Conservation (phyloP, 1,140 invertebrate species). For the Pararge aegeria region DNA sequence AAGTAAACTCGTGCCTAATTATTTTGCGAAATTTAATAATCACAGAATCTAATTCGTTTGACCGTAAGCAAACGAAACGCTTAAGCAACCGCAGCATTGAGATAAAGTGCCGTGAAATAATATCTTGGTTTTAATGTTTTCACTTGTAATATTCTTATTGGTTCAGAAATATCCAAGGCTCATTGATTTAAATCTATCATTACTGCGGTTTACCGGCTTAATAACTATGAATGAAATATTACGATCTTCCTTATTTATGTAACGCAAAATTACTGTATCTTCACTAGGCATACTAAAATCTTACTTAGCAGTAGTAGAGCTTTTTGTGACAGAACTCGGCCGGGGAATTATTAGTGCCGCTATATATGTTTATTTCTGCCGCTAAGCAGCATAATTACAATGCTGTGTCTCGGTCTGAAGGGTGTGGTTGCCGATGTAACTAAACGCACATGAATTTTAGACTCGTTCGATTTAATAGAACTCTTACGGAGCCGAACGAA, state of each 20-base stretch:
- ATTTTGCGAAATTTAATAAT: slow-evolving; percentile 58
- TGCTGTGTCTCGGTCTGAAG: too few species aligned
- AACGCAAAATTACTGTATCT: background rate
- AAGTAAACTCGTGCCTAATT: slow-evolving; percentile 41
- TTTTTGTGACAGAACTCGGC: too few species aligned
- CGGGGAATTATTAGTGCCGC: too few species aligned
- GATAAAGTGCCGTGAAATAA: slow-evolving; percentile 34
- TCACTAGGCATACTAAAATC: too few species aligned
- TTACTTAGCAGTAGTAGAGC: too few species aligned
- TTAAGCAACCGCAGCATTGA: slow-evolving; percentile 39
- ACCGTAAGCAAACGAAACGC: slow-evolving; percentile 26
- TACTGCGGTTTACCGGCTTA: slow-evolving; percentile 10
- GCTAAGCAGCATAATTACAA: too few species aligned
- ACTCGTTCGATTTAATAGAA: too few species aligned
- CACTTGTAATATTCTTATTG: slow-evolving; percentile 19
- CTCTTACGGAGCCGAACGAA: too few species aligned
- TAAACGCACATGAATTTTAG: too few species aligned
- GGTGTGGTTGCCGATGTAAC: too few species aligned
- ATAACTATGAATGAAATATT: slow-evolving; percentile 1
- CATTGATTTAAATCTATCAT: slow-evolving; percentile 12
- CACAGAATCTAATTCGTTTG: slow-evolving; percentile 37
- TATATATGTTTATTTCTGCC: too few species aligned
- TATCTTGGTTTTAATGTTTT: slow-evolving; percentile 23
- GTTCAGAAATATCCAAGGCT: slow-evolving; percentile 21
- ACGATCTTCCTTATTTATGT: slow-evolving; percentile 6